Base-by-base conservation (phyloP, 2,113 vertebrate species). In the Plecturocebus donacophilus region DNA sequence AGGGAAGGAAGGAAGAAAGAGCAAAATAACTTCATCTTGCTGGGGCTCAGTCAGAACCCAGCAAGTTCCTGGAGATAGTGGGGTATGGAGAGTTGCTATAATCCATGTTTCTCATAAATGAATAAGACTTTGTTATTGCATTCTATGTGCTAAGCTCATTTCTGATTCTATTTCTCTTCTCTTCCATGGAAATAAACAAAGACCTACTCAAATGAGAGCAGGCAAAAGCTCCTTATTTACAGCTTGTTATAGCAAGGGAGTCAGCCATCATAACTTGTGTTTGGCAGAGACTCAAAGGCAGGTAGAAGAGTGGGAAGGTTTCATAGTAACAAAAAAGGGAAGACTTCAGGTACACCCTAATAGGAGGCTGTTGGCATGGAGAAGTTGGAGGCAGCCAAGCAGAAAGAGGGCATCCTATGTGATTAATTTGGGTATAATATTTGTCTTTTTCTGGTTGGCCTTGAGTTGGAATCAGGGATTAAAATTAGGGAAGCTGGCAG, bases 121-220 rank as follows among this genome's bases (percentile, higher is more conserved):
- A 45, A 20, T 23, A 35, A 52, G 21, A 42, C n/a, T 81, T 70
- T 92, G 42, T 38, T 8, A 38, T 77, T 19, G 21, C 16, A 52
- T 84, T 54, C n/a, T 83, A 16, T 84, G 45, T 76, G 49, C n/a
- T 90, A 54, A 83, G 56, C n/a, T 83, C 42, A 83, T 27, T 35
- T 75, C 47, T 21, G 42, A 70, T 21, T 90, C 66, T 42, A 93
- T 89, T 89, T 80, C 20, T 94, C 20, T 71, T 87, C 30, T 79
- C 52, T 91, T 70, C 79, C 42, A 20, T 42, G 71, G 79, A 92
- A 90, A 66, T 91, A 86, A 95, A 77, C 19, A 49, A 84, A 96
- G 73, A 92, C 71, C 38, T 47, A 76, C 52, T 54, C 61, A 91
- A 87, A 84, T 17, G 40, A 87, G 30, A 80, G 47, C 1, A 42